Evolutionary conservation across 1,140 invertebrate genomes (phyloP), one percentile per base, ranked within the genome.

Genomic region (Leptinotarsa texana): DNA sequence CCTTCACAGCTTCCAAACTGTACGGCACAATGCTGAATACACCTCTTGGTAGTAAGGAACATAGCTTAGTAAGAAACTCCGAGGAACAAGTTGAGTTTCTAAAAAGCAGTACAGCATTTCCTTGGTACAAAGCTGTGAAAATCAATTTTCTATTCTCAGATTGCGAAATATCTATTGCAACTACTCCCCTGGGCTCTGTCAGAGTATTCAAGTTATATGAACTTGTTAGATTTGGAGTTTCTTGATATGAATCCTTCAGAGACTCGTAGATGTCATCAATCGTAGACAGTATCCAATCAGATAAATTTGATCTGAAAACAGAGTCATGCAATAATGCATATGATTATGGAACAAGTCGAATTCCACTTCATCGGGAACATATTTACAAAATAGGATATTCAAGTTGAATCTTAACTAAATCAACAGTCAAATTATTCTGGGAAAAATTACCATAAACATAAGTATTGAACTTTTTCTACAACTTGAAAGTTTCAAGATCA

Each of bases 101-200:
- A 79, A 6, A 33, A 81, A 76, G 13, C 33, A 42, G 8, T 42
- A 81, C 75, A 17, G 79, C 27, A 69, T 82, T 82, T 13, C 81
- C 81, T 71, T 74, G 62, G 48, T 75, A 70, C 71, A 82, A 33
- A 27, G 77, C 70, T 15, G 75, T 74, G 61, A 80, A 18, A 51
- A 80, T 76, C 67, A 73, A 67, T 33, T 62, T 22, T 27, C 65
- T 79, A 72, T 42, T 48, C 2, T 75, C 74, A 22, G 49, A 71
- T n/a, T 73, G 42, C 15, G n/a, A 49, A 15, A 21, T 73, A 65
- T 77, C 73, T 27, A 81, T 73, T 17, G 62, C 70, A 21, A 82
- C 62, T 17, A 80, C 61, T 62, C 81, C 81, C 47, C 66, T 67
- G 57, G 79, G 75, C 62, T 76, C 75, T 69, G 69, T 66, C 11